Base-by-base conservation (phyloP, 2,797 vertebrate genomes). In the Enteromius fasciolatus region DNA sequence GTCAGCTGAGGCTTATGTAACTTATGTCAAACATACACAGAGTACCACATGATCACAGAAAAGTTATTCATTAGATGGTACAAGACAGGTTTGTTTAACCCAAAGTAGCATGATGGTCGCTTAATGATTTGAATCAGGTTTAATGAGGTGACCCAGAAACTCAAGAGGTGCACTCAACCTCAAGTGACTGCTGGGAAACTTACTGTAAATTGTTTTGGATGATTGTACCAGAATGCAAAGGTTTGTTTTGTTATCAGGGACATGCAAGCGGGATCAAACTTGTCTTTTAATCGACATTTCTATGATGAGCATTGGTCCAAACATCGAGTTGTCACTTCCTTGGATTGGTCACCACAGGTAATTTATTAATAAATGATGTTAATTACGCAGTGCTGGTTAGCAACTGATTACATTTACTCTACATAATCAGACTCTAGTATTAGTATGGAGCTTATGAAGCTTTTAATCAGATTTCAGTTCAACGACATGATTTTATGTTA, bases 331-430 rank as follows among this genome's bases (percentile, higher is more conserved):
- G 95, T 97, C 86, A 96, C 96, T 46, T 96, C 96, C 80, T 93
- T 97, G 90, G 96, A 97, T 80, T 97, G 96, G 96, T 97, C 96
- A 84, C 93, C 95, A 81, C 96, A 97, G 95, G 96, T 97, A 95
- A 91, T 91, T 66, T 57, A 54, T 39, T 48, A 14, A 48, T 15
- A 10, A 39, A 68, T 39, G 11, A 7, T 33, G n/a, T 14, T 66
- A 66, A 48, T 9, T 23, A 57, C 23, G 14, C 12, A 41, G 15
- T 59, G 20, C 33, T 36, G 33, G 18, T 67, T 20, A 67, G 18
- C 39, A 20, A 17, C 6, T 8, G 25, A 31, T 17, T 31, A 17
- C 14, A 17, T 63, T 28, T 63, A 7, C 17, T 63, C 59, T 17
- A 28, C 2, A 31, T 31, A 31, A 17, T 57, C 52, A 57, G 52